Percentiles rank a stretch among this genome's conserved stretches.
Conservation (phyloP, 1,140 invertebrate species). For the Halictus rubicundus region DNA sequence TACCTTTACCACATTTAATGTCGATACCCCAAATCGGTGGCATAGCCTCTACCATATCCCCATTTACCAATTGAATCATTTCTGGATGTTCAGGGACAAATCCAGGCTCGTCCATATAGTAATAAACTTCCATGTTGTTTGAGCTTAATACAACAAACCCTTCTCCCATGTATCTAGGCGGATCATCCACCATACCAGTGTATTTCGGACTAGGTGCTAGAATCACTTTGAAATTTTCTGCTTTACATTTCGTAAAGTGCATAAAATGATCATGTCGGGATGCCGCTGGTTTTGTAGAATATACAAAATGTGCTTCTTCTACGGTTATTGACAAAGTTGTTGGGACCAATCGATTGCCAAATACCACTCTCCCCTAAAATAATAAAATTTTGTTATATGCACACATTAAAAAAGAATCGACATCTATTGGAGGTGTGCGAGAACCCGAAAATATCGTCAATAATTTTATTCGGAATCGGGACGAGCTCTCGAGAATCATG, state of each 20-base stretch:
- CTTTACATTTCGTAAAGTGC: conserved; percentile 97
- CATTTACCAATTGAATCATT: conserved; percentile 94
- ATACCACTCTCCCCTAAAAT: conserved; percentile 92
- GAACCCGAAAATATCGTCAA: not conserved
- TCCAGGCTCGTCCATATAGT: conserved; percentile 97
- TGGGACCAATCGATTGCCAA: conserved; percentile 97
- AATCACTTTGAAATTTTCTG: conserved; percentile 97
- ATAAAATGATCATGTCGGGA: conserved; percentile 96
- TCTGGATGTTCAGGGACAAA: conserved; percentile 94
- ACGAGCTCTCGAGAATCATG: no score
- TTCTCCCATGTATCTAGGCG: conserved; percentile 98
- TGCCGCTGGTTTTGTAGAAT: conserved; percentile 96
- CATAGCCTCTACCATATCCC: conserved; percentile 94
- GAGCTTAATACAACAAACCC: conserved; percentile 98
- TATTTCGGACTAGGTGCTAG: conserved; percentile 96
- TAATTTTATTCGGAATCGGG: no score
- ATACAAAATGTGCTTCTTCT: conserved; percentile 96
- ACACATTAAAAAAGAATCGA: not conserved
- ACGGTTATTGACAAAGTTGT: conserved; percentile 95
- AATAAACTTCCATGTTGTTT: conserved; percentile 96
- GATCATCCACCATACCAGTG: conserved; percentile 95
- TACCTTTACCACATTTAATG: conserved; percentile 97
- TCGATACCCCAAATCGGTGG: conserved; percentile 97
- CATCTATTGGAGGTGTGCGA: conserved; percentile 2
- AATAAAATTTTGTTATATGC: conserved; percentile 17